Percentiles rank a stretch among this genome's conserved stretches.
Conservation (phyloP, 2,113 vertebrate genomes). For the Equus quagga region DNA sequence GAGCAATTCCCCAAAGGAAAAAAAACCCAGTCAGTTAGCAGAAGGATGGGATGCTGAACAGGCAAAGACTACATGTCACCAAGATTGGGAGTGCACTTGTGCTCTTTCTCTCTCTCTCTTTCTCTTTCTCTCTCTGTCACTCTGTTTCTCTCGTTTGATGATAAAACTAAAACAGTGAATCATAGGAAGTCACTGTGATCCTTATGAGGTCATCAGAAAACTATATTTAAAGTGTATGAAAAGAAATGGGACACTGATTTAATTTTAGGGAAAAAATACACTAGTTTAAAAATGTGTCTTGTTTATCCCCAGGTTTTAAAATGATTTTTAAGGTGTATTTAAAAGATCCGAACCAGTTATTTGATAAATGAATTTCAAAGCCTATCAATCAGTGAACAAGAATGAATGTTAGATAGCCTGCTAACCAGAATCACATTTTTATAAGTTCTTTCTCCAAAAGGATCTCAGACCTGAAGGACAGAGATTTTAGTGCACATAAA, state of each 20-base stretch:
- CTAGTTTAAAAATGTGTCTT: background rate
- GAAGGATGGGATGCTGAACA: background rate
- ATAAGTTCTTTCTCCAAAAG: background rate
- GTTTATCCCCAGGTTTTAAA: background rate
- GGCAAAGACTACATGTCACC: background rate
- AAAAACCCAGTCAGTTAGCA: background rate
- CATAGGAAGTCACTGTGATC: background rate
- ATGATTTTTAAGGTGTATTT: conserved; percentile 28
- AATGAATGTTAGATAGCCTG: background rate
- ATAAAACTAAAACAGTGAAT: background rate
- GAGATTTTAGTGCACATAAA: background rate
- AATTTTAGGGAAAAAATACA: background rate
- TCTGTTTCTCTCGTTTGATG: background rate
- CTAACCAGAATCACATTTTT: background rate
- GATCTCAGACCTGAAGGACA: background rate
- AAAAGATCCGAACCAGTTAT: background rate
- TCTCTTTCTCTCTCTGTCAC: background rate
- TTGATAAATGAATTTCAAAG: conserved; percentile 38
- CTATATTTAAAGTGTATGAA: background rate
- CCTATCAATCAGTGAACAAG: background rate
- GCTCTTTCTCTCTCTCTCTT: background rate
- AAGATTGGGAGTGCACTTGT: background rate
- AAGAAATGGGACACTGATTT: conserved; percentile 10
- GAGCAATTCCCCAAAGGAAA: background rate
- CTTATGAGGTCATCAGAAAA: background rate